phyloP scores from a whole-genome alignment of 2,113 vertebrate species.

The Cinclus mexicanus region DNA sequence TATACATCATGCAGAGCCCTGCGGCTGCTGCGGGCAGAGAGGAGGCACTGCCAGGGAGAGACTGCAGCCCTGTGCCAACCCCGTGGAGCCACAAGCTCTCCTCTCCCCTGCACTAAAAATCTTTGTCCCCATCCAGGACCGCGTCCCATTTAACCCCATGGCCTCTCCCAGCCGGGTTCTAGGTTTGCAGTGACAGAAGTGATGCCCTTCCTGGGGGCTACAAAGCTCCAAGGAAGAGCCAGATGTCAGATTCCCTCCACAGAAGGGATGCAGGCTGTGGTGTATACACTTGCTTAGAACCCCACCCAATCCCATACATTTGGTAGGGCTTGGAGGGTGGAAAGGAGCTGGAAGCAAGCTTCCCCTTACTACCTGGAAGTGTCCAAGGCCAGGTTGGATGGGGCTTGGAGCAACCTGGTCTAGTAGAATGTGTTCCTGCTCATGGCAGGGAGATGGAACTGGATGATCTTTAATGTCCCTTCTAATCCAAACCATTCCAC shows the following conservation, averaged over 20 bases:
- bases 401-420: background rate
- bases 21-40: background rate
- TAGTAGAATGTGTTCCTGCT: background rate
- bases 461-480: background rate
- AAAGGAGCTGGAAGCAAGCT: background rate
- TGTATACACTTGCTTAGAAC: background rate
- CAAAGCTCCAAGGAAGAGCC: background rate
- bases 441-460: background rate
- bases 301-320: background rate
- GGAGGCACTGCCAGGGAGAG: background rate
- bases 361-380: background rate
- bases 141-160: background rate
- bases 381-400: fast-evolving
- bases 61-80: constrained; percentile 7
- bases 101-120: background rate
- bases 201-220: background rate
- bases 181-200: background rate
- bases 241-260: background rate
- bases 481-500: background rate
- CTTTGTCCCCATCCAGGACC: background rate
- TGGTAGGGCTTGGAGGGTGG: no score
- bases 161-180: background rate
- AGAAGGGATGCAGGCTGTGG: background rate
- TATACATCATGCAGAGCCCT: constrained; percentile 2
- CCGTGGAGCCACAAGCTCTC: background rate